A percentile compares a stretch with the other conserved stretches of the same genome.
These are phyloP conservation scores for Grammomys dolichurus DNA, from an alignment of 2,113 vertebrate genomes.

Conservation along the genomic window DNA sequence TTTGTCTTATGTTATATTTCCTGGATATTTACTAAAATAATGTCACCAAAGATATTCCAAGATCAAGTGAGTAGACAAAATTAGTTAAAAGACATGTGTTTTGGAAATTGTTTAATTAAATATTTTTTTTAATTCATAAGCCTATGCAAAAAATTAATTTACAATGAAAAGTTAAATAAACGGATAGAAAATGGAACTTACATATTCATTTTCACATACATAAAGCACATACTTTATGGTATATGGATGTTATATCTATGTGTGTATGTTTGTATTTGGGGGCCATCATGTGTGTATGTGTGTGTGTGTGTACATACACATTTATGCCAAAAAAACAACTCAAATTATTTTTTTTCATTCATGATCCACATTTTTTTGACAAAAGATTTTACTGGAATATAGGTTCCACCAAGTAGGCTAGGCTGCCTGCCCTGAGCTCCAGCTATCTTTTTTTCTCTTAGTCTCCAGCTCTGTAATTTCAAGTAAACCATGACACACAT, in stretches of 20 bases:
- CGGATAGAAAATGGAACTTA: not conserved
- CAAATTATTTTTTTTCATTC: not conserved
- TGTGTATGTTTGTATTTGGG: not conserved
- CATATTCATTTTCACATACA: not conserved
- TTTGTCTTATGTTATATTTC: not conserved
- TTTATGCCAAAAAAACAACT: not conserved
- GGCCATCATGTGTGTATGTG: not conserved
- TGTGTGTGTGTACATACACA: not conserved
- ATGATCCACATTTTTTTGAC: not conserved
- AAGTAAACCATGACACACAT: not conserved
- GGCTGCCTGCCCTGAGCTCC: not conserved
- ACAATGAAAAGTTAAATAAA: not conserved
- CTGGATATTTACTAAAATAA: not conserved
- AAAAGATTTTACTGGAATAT: not conserved
- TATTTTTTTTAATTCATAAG: not conserved
- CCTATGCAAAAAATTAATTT: not conserved
- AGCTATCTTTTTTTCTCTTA: not conserved
- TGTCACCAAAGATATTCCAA: not conserved
- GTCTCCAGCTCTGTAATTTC: not conserved
- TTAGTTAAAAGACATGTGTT: not conserved
- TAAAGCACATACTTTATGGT: not conserved
- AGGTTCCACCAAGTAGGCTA: not conserved
- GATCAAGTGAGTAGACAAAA: not conserved
- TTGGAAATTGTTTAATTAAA: not conserved
- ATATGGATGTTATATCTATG: not conserved